These are phyloP conservation scores for Neopelma chrysocephalum DNA, from an alignment of 2,797 vertebrate genomes.

Conservation along the genomic window DNA sequence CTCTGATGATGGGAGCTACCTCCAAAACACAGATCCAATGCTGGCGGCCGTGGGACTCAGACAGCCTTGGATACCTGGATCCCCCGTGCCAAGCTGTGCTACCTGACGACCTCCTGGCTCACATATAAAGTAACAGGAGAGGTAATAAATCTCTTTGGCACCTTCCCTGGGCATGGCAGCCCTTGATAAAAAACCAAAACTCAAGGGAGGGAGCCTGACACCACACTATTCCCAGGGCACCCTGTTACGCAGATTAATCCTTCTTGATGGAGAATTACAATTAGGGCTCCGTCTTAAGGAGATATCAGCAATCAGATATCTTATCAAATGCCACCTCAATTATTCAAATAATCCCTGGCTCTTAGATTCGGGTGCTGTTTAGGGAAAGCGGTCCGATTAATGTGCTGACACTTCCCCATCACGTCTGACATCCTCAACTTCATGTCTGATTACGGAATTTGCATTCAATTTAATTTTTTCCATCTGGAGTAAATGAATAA, in stretches of 20 bases:
- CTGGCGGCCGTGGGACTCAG: background rate
- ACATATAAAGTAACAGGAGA: background rate
- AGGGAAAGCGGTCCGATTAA: constrained; percentile 51
- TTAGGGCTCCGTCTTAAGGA: constrained; percentile 28
- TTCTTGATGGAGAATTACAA: constrained; percentile 36
- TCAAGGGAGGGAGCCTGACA: background rate
- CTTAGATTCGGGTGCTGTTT: constrained; percentile 46
- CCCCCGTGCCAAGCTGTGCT: accelerated
- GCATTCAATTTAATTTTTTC: constrained; percentile 62
- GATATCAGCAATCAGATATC: constrained; percentile 43
- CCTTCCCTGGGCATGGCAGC: background rate
- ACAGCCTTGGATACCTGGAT: background rate
- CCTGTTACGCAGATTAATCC: background rate
- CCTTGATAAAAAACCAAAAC: background rate
- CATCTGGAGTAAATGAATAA: constrained; percentile 70
- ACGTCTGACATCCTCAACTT: constrained; percentile 46
- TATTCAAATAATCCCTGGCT: constrained; percentile 49
- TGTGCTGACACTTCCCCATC: constrained; percentile 42
- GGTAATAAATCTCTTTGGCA: background rate
- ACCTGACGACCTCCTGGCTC: background rate
- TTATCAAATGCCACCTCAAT: constrained; percentile 54
- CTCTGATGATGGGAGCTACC: background rate
- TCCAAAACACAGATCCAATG: accelerated
- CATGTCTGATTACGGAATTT: constrained; percentile 49
- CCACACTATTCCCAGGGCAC: background rate